Conservation (phyloP, 53 echinoderm and acorn worm species). For the Astropecten irregularis region DNA sequence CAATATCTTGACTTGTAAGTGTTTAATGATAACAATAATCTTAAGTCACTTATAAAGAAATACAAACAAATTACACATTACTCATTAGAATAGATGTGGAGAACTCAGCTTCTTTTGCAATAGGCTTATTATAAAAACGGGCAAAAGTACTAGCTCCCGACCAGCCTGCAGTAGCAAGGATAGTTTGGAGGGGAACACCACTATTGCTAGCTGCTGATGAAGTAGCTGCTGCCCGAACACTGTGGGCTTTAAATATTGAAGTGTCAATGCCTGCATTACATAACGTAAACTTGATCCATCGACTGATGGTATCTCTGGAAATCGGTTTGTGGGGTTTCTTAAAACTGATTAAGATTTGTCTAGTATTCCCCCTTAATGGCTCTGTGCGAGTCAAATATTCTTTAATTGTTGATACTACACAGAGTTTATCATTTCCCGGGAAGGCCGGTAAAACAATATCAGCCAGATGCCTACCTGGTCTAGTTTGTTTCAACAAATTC, state of each 20-base stretch:
- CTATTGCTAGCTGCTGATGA: constrained; percentile 23
- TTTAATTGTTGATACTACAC: constrained; percentile 23
- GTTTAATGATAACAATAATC: too few relatives aligned
- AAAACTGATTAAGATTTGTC: constrained; percentile 27
- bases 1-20: too few relatives aligned
- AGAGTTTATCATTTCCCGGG: not conserved
- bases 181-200: constrained; percentile 31
- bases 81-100: too few relatives aligned
- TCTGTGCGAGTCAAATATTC: constrained; percentile 27
- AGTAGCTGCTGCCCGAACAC: constrained; percentile 44
- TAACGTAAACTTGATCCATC: constrained; percentile 38
- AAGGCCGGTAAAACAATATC: constrained; percentile 18
- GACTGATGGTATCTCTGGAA: constrained; percentile 28
- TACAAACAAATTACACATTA: too few relatives aligned
- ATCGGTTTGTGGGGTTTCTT: constrained; percentile 19
- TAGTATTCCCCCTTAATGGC: constrained; percentile 3
- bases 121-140: constrained; percentile 13
- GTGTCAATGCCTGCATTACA: constrained; percentile 36
- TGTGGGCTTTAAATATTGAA: constrained; percentile 40
- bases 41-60: too few relatives aligned
- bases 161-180: constrained; percentile 49
- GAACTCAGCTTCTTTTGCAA: too few relatives aligned
- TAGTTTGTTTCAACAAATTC: constrained; percentile 42
- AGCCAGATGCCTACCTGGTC: too few relatives aligned
- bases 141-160: constrained; percentile 19